These are phyloP conservation scores for Sus cebifrons DNA, from an alignment of 2,797 vertebrate genomes.

Conservation along the genomic window DNA sequence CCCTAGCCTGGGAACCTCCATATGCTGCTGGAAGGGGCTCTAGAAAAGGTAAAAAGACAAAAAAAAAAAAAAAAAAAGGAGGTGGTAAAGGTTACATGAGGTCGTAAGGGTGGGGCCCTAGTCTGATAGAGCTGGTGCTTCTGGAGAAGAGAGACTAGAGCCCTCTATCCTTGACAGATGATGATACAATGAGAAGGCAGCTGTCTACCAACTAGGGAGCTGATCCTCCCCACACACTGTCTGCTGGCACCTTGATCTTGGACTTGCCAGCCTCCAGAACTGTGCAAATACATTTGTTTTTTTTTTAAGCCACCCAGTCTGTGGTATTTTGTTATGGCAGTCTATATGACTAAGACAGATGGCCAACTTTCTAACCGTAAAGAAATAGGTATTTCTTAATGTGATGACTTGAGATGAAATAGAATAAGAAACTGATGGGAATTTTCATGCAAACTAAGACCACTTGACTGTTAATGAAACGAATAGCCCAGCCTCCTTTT, in stretches of 20 bases:
- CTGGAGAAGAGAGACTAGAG: background rate
- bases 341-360: background rate
- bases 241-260: background rate
- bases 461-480: background rate
- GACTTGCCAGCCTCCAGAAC: background rate
- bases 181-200: background rate
- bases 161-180: background rate
- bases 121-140: background rate
- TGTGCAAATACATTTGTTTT: background rate
- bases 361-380: background rate
- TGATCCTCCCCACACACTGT: accelerated
- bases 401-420: background rate
- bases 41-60: too few relatives aligned
- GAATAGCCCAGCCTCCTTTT: background rate
- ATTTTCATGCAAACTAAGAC: background rate
- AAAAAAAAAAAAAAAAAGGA: background rate
- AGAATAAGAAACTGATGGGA: background rate
- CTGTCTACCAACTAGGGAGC: background rate
- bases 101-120: background rate
- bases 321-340: background rate
- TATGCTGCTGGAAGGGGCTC: too few relatives aligned
- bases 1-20: too few relatives aligned
- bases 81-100: background rate
- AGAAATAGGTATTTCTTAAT: background rate
- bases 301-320: background rate